Conservation (phyloP, 2,113 vertebrate genomes). For the Acinonyx jubatus region DNA sequence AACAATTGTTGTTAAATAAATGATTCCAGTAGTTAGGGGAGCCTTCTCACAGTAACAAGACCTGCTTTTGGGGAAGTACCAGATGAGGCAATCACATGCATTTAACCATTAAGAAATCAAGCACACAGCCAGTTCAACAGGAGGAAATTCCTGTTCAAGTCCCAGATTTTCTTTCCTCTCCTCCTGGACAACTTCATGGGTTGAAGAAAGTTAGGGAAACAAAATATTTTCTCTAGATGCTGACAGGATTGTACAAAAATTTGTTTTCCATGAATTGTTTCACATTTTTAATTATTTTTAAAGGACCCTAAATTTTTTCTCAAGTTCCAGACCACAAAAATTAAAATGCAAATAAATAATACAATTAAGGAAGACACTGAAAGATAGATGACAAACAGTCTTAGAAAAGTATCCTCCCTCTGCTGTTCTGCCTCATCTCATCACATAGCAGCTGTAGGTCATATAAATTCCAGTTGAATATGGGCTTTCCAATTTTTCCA, state of each 20-base stretch:
- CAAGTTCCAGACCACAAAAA: conserved; percentile 65
- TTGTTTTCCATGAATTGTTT: conserved; percentile 61
- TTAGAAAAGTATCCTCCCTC: background rate
- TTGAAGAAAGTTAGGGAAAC: conserved; percentile 28
- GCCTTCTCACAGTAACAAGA: background rate
- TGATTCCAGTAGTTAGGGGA: background rate
- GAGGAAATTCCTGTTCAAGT: background rate
- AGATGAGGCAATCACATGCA: background rate
- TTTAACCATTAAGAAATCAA: background rate
- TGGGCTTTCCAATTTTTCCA: conserved; percentile 44
- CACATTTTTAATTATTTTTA: conserved; percentile 58
- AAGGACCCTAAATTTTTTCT: conserved; percentile 46
- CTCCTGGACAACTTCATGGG: background rate
- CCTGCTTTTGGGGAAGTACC: background rate
- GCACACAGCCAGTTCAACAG: background rate
- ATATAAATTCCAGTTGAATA: conserved; percentile 44
- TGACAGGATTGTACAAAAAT: conserved; percentile 65
- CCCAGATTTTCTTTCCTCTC: background rate
- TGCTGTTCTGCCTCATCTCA: background rate
- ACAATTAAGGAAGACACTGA: conserved; percentile 38
- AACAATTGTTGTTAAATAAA: background rate
- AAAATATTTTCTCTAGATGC: conserved; percentile 56
- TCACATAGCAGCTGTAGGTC: conserved; percentile 21
- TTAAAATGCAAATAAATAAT: conserved; percentile 67
- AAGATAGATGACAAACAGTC: conserved; percentile 34